Evolutionary conservation across 2,113 vertebrate species (phyloP).

Genomic region (Enhydra lutris): DNA sequence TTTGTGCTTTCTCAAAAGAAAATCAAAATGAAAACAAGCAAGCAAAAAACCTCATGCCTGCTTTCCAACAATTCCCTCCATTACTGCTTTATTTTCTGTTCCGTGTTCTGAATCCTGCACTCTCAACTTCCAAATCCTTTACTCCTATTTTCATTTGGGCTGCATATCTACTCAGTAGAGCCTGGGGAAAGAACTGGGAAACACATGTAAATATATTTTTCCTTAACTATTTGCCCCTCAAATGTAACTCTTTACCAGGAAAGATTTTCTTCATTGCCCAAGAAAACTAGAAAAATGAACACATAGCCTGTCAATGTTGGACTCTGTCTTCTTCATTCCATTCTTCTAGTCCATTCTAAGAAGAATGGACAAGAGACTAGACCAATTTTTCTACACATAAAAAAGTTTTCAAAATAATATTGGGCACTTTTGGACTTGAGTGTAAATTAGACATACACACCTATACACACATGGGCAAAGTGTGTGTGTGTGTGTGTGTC

Average conservation of each 20-base stretch:
- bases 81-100: neutral
- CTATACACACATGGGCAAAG: neutral
- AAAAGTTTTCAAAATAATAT: neutral
- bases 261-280: neutral
- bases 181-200: neutral
- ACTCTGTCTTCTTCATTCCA: neutral
- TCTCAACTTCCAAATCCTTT: neutral
- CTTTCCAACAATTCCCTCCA: neutral
- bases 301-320: neutral
- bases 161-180: neutral
- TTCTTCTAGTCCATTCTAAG: neutral
- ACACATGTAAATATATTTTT: neutral
- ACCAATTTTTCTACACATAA: neutral
- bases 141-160: neutral
- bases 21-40: neutral
- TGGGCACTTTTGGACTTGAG: neutral
- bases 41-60: neutral
- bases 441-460: neutral
- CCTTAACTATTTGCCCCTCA: neutral
- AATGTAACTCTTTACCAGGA: neutral
- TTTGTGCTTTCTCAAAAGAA: neutral
- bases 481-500: neutral
- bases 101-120: neutral
- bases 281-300: neutral
- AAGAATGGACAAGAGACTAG: neutral